A percentile compares a stretch with the other conserved stretches of the same genome.
Conservation (phyloP, 2,113 vertebrate species). For the Eptesicus fuscus region DNA sequence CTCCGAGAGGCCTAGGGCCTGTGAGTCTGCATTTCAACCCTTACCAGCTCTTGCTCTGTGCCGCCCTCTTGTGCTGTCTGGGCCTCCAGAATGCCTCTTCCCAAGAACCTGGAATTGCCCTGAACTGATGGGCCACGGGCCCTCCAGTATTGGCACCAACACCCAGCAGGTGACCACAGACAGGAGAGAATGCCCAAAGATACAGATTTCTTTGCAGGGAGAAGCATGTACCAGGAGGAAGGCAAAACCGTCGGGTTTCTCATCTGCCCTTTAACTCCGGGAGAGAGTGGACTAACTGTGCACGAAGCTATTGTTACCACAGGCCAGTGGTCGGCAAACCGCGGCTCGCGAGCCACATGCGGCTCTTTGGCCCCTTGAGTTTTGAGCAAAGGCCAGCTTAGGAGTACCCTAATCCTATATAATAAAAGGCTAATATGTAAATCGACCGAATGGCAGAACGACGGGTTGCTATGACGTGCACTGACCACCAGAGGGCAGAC, state of each 20-base stretch:
- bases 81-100: neutral
- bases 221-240: neutral
- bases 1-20: neutral
- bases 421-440: too few species aligned
- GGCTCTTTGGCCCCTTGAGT: too few species aligned
- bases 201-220: neutral
- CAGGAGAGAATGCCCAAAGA: neutral
- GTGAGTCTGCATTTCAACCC: neutral
- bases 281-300: neutral
- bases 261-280: neutral
- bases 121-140: neutral
- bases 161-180: neutral
- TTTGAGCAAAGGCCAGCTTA: too few species aligned
- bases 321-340: neutral
- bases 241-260: neutral
- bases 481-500: too few species aligned
- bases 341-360: too few species aligned
- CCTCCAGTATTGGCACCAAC: neutral
- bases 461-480: too few species aligned
- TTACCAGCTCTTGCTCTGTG: neutral
- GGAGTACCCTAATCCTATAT: too few species aligned
- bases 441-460: too few species aligned
- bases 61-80: constrained; percentile 31
- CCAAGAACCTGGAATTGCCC: neutral
- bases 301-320: neutral